Conservation (phyloP, 2,113 vertebrate species). For the Nycticorax nycticorax region DNA sequence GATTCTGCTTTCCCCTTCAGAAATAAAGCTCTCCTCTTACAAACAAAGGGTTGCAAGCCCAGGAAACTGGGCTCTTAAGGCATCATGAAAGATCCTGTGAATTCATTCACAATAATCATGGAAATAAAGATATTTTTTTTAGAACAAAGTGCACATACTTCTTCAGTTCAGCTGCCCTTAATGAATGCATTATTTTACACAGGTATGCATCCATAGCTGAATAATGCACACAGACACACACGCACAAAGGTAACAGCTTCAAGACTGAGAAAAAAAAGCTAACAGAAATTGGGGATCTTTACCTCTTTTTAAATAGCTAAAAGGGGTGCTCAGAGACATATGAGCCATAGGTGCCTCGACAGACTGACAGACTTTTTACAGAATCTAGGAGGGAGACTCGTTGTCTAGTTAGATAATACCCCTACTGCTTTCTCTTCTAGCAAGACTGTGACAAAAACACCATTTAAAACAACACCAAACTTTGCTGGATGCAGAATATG, state of each 20-base stretch:
- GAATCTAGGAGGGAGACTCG: not conserved
- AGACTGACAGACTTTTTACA: not conserved
- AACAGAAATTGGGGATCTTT: not conserved
- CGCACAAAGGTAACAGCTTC: not conserved
- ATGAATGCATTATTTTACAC: not conserved
- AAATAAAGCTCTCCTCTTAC: not conserved
- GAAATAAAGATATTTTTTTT: not conserved
- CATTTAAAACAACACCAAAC: not conserved
- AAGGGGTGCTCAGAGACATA: not conserved
- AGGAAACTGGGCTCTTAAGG: not conserved
- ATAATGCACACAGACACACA: not conserved
- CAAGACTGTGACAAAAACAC: not conserved
- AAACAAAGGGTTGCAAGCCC: not conserved
- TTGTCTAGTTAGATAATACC: not conserved
- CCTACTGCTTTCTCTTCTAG: not conserved
- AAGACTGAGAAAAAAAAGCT: not conserved
- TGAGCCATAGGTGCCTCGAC: rapidly evolving
- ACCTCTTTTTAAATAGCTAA: not conserved
- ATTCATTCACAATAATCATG: not conserved
- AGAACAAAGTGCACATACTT: not conserved
- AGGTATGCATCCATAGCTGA: not conserved
- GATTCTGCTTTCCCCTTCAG: not conserved
- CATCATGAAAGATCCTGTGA: not conserved
- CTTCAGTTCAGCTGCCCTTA: not conserved
- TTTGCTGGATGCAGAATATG: not conserved